Percentiles rank a stretch among this genome's conserved stretches.
Conservation (phyloP, 1,140 invertebrate genomes). For the Caerostris darwini region DNA sequence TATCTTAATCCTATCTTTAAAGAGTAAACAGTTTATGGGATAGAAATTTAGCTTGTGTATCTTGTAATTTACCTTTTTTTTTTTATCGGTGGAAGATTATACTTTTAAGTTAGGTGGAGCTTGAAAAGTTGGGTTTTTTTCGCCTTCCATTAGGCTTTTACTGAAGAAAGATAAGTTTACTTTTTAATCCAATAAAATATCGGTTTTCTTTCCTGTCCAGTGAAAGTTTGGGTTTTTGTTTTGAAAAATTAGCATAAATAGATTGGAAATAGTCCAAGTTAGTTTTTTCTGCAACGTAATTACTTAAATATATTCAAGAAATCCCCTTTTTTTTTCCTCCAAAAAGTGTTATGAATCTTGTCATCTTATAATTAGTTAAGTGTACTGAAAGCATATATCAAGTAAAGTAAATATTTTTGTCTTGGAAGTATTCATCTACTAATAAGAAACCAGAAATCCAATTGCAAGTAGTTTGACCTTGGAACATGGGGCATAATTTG, state of each 20-base stretch:
- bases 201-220: neutral
- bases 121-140: too few species aligned
- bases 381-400: too few species aligned
- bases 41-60: neutral
- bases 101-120: neutral
- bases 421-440: too few species aligned
- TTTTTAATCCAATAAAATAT: constrained; percentile 25
- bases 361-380: too few species aligned
- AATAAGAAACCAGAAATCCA: too few species aligned
- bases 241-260: neutral
- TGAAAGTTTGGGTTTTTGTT: neutral
- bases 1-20: neutral
- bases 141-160: neutral
- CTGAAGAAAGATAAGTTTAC: neutral
- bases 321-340: too few species aligned
- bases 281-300: neutral
- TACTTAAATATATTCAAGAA: too few species aligned
- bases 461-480: too few species aligned
- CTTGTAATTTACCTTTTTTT: constrained; percentile 11
- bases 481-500: too few species aligned
- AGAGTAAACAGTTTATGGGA: neutral
- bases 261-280: neutral
- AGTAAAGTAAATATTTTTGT: too few species aligned
- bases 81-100: neutral
- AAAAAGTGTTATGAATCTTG: too few species aligned